Evolutionary conservation across 2,797 vertebrate species (phyloP).

Genomic region (Hyperoplus immaculatus): DNA sequence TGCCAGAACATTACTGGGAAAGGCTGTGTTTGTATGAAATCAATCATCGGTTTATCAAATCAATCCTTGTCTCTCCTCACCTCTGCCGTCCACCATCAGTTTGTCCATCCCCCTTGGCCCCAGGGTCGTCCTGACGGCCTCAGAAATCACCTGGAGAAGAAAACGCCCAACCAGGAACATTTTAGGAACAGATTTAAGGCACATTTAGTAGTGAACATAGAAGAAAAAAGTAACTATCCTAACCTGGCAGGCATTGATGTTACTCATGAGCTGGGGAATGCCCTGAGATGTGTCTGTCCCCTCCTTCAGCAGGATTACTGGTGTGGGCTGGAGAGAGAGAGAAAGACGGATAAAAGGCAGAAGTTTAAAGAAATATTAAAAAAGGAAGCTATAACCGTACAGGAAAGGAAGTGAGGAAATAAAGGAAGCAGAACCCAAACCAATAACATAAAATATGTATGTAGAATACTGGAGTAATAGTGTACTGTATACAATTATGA

Average conservation of each 20-base stretch:
- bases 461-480: background rate
- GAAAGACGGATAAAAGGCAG: no score
- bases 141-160: slow-evolving; percentile 88
- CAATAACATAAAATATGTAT: background rate
- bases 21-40: no score
- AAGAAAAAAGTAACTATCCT: background rate
- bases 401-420: background rate
- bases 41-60: no score
- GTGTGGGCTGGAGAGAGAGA: slow-evolving; percentile 77
- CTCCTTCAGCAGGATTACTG: slow-evolving; percentile 92
- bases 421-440: background rate
- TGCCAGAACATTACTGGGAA: no score
- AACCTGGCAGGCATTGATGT: slow-evolving; percentile 97
- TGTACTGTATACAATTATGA: background rate
- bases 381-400: background rate
- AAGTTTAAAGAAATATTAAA: background rate
- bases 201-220: background rate
- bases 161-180: background rate
- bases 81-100: slow-evolving; percentile 94
- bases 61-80: slow-evolving; percentile 67
- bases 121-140: slow-evolving; percentile 96
- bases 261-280: slow-evolving; percentile 95
- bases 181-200: background rate
- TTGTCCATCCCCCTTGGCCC: slow-evolving; percentile 99
- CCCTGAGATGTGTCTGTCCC: slow-evolving; percentile 98